Percentiles rank a stretch among this genome's conserved stretches.
These are phyloP conservation scores for Spheniscus mendiculus DNA, from an alignment of 2,113 vertebrate genomes.

Conservation along the genomic window DNA sequence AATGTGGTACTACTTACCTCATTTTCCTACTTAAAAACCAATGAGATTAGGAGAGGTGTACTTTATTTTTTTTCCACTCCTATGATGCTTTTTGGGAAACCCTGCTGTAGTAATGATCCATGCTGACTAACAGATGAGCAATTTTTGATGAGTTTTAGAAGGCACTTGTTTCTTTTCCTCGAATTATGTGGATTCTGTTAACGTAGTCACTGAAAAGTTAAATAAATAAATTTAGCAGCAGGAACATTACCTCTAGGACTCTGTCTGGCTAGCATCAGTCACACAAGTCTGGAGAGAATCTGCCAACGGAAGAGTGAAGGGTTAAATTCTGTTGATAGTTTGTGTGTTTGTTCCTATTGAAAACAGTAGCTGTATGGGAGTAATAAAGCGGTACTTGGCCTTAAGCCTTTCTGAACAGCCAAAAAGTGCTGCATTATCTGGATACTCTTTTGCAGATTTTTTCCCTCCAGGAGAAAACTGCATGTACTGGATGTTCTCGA, in stretches of 20 bases:
- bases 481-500: background rate
- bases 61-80: background rate
- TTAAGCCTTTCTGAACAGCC: background rate
- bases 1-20: background rate
- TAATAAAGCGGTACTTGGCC: background rate
- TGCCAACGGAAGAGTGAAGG: background rate
- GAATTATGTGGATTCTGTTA: background rate
- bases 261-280: background rate
- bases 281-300: background rate
- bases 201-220: background rate
- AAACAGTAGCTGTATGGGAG: background rate
- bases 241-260: background rate
- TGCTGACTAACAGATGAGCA: background rate
- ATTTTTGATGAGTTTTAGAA: background rate
- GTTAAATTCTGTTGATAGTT: constrained; percentile 5
- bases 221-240: background rate
- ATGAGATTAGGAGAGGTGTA: background rate
- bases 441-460: background rate
- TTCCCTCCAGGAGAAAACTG: constrained; percentile 5
- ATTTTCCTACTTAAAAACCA: background rate
- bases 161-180: background rate
- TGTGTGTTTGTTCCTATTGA: background rate
- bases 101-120: background rate
- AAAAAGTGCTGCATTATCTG: background rate
- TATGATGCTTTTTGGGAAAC: background rate